Percentiles rank a stretch among this genome's conserved stretches.
Evolutionary conservation across 2,797 vertebrate genomes (phyloP).

Genomic region (Pristis pectinata): DNA sequence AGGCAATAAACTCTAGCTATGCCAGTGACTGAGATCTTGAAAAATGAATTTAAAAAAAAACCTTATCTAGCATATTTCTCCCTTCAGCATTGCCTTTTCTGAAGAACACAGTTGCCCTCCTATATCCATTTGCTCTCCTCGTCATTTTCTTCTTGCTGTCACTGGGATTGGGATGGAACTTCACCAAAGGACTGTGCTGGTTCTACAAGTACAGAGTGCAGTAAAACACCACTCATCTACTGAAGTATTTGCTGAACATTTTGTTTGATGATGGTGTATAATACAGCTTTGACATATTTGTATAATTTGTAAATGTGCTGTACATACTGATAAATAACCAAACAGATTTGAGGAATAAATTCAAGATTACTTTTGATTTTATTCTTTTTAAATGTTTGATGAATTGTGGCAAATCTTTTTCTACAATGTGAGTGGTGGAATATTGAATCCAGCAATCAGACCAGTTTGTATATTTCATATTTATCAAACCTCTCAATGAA

Average conservation of each 20-base stretch:
- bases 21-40: too few species aligned
- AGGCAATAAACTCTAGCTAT: too few species aligned
- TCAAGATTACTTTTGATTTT: neutral
- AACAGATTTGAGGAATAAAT: neutral
- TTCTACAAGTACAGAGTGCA: conserved; percentile 91
- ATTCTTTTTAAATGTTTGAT: conserved; percentile 8
- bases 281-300: conserved; percentile 45
- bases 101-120: conserved; percentile 85
- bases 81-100: conserved; percentile 80
- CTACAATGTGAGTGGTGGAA: neutral
- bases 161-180: conserved; percentile 87
- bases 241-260: conserved; percentile 1
- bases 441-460: neutral
- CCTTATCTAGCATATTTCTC: conserved; percentile 39
- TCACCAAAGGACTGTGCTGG: conserved; percentile 79
- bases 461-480: conserved; percentile 27
- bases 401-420: conserved; percentile 31
- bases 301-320: conserved; percentile 65
- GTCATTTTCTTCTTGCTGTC: conserved; percentile 80
- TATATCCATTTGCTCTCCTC: conserved; percentile 87
- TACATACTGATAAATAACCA: conserved; percentile 53
- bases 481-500: conserved; percentile 12
- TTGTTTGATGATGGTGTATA: conserved; percentile 37
- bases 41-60: too few species aligned
- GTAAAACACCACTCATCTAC: conserved; percentile 48